Percentiles rank a stretch among this genome's conserved stretches.
Conservation (phyloP, 2,797 vertebrate species). For the Hippoglossus hippoglossus region DNA sequence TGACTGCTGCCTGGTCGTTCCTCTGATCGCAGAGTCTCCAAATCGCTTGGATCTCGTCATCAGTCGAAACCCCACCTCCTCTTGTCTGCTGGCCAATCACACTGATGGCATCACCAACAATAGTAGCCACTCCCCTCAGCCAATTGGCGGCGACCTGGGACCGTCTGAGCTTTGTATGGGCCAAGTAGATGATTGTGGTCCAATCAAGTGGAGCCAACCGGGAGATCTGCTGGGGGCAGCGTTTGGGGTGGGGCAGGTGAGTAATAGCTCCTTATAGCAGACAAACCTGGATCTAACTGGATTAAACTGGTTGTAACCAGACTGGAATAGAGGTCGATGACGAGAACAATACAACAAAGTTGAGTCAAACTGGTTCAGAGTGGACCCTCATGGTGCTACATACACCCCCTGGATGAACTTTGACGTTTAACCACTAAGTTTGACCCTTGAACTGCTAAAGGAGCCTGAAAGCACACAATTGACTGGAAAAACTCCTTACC, state of each 20-base stretch:
- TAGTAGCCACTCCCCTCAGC: conserved; percentile 59
- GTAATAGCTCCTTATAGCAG: conserved; percentile 77
- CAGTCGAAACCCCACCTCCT: conserved; percentile 90
- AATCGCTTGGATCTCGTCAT: conserved; percentile 97
- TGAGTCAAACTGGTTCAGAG: conserved; percentile 55
- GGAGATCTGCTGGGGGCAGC: conserved; percentile 64
- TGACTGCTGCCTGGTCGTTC: conserved; percentile 98
- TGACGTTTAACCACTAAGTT: conserved; percentile 54
- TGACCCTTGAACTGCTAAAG: conserved; percentile 66
- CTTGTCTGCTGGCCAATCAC: conserved; percentile 72
- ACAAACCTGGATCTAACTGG: conserved; percentile 41
- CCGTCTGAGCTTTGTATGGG: conserved; percentile 49
- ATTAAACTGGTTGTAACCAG: conserved; percentile 44
- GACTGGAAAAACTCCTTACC: conserved; percentile 52
- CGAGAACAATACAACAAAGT: conserved; percentile 25
- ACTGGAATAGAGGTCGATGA: conserved; percentile 31
- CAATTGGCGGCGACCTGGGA: conserved; percentile 44
- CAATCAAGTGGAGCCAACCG: conserved; percentile 76
- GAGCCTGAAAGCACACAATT: conserved; percentile 75
- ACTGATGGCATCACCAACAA: conserved; percentile 57
- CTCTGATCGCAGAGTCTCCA: conserved; percentile 95
- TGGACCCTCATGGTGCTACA: conserved; percentile 73
- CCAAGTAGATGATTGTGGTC: conserved; percentile 65
- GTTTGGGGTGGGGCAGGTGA: conserved; percentile 60
- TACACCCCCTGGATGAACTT: conserved; percentile 63